A percentile compares a stretch with the other conserved stretches of the same genome.
These are phyloP conservation scores for Petrocephalus zakoni DNA, from an alignment of 2,113 vertebrate species.

Conservation along the genomic window DNA sequence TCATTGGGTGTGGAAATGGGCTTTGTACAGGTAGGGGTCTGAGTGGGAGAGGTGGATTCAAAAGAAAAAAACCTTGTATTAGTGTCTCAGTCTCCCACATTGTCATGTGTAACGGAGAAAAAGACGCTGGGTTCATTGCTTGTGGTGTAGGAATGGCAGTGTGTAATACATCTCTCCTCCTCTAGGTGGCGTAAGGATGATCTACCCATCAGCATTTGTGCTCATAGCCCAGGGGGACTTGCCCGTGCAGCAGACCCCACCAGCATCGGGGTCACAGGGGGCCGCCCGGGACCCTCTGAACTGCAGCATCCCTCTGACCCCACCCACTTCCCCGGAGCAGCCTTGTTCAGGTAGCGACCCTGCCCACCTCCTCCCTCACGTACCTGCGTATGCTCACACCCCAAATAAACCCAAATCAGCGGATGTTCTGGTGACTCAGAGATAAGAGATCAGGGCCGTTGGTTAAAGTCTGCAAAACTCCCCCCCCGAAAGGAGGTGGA, in stretches of 20 bases:
- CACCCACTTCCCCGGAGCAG: constrained; percentile 92
- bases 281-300: constrained; percentile 77
- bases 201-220: constrained; percentile 92
- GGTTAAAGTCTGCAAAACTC: neutral
- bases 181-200: constrained; percentile 91
- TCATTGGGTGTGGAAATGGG: neutral
- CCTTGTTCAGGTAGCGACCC: constrained; percentile 66
- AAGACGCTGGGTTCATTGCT: neutral
- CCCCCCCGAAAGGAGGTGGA: neutral
- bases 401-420: neutral
- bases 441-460: neutral
- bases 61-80: neutral
- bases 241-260: constrained; percentile 71
- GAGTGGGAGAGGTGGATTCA: neutral
- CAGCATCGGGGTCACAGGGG: constrained; percentile 64
- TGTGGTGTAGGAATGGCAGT: neutral
- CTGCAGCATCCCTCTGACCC: constrained; percentile 89
- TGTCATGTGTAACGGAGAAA: neutral
- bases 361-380: neutral
- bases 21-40: neutral
- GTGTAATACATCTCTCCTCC: neutral
- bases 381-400: neutral
- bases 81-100: neutral
- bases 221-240: constrained; percentile 90
- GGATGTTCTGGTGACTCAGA: neutral